A percentile compares a stretch with the other conserved stretches of the same genome.
Evolutionary conservation across 2,888 invertebrate genomes (phyloP).

Genomic region (Trichopria drosophilae): DNA sequence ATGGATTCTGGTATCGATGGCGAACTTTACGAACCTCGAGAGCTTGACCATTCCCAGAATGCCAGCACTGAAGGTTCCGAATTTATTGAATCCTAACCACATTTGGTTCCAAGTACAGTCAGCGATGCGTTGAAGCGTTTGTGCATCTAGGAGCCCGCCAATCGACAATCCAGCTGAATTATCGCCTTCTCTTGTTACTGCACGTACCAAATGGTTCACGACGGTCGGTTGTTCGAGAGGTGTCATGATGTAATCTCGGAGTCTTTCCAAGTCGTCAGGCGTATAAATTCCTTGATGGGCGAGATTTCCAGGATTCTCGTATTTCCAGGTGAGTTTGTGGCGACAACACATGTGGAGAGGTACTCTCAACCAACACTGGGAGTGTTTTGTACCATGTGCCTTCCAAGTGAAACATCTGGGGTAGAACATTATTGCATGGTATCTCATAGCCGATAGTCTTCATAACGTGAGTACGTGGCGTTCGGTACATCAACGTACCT

Average conservation of each 20-base stretch:
- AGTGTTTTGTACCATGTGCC: constrained; percentile 22
- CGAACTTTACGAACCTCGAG: background rate
- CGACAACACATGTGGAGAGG: background rate
- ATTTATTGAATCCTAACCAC: background rate
- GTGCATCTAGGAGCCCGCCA: background rate
- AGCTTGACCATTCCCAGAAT: background rate
- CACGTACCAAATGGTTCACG: background rate
- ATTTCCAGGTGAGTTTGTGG: background rate
- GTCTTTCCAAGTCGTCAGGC: background rate
- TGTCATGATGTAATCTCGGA: constrained; percentile 11
- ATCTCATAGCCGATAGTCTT: no score
- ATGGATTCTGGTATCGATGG: constrained; percentile 7
- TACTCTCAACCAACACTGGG: background rate
- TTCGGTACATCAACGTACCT: no score
- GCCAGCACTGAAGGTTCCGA: constrained; percentile 7
- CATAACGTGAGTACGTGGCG: no score
- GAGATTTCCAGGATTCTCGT: background rate
- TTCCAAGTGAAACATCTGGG: constrained; percentile 29
- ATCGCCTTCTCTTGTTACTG: background rate
- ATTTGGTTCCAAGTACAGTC: constrained; percentile 2
- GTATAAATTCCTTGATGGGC: constrained; percentile 12
- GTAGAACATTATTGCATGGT: no score
- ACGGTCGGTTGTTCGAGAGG: background rate
- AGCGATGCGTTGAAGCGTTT: background rate
- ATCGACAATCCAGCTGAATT: background rate